Percentiles rank a stretch among this genome's conserved stretches.
These are phyloP conservation scores for Cepphus grylle DNA, from an alignment of 2,113 vertebrate species.

Conservation along the genomic window DNA sequence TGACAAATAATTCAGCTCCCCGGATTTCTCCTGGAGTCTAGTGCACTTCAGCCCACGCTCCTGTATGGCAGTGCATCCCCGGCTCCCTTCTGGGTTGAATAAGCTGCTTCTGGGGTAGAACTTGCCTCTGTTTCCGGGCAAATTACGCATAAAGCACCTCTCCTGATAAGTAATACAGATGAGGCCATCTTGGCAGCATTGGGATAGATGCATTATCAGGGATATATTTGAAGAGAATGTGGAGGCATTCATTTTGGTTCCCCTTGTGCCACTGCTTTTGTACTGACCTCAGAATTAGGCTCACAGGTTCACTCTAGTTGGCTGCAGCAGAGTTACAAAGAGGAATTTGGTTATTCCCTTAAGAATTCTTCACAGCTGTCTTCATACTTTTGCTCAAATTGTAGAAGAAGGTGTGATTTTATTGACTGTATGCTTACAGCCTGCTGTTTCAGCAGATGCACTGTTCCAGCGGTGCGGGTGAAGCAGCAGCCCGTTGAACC, in stretches of 20 bases:
- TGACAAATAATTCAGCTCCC: neutral
- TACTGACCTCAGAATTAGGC: neutral
- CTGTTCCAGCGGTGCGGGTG: too few relatives aligned
- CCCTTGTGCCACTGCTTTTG: neutral
- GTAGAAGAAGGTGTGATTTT: neutral
- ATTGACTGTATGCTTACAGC: too few relatives aligned
- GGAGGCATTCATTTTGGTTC: neutral
- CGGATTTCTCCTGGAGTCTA: neutral
- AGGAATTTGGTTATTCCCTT: neutral
- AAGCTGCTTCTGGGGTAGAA: neutral
- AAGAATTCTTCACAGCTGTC: neutral
- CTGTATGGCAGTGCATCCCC: fast-evolving
- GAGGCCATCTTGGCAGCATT: neutral
- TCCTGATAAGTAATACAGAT: neutral
- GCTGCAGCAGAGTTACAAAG: neutral
- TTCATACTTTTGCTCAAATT: neutral
- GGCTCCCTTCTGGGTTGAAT: neutral
- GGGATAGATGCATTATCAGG: neutral
- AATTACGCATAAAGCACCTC: neutral
- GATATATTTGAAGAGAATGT: neutral
- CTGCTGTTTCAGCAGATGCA: neutral
- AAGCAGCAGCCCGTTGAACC: neutral
- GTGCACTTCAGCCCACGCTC: neutral
- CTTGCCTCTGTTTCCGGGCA: neutral
- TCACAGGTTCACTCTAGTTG: neutral